Conservation (phyloP, 2,888 invertebrate genomes). For the Lepetodrilus schrolli region DNA sequence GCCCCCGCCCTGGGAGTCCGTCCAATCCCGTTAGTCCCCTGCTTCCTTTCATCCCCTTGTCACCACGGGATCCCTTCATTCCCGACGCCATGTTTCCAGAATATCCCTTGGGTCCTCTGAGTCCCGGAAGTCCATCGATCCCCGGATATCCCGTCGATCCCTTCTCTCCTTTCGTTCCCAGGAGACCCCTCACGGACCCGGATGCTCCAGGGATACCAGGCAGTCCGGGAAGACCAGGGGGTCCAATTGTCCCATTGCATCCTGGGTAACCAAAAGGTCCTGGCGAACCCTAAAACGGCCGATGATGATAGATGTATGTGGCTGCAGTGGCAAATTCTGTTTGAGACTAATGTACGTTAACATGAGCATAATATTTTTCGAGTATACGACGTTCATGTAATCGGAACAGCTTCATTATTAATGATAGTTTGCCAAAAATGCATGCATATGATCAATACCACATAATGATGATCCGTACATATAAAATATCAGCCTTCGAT, state of each 20-base stretch:
- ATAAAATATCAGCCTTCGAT: no score
- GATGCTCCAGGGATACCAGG: slow-evolving; percentile 6
- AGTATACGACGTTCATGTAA: no score
- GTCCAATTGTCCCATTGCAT: neutral
- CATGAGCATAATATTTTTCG: no score
- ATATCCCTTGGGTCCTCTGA: slow-evolving; percentile 22
- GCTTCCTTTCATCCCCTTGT: slow-evolving; percentile 33
- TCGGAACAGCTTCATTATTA: neutral
- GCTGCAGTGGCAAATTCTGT: no score
- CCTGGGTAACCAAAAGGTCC: slow-evolving; percentile 29
- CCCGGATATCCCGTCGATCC: slow-evolving; percentile 26
- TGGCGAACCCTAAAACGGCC: neutral
- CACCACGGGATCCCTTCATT: slow-evolving; percentile 16
- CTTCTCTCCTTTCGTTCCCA: neutral
- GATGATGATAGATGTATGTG: no score
- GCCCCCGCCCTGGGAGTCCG: slow-evolving; percentile 48
- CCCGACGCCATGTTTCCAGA: neutral
- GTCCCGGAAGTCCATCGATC: slow-evolving; percentile 2
- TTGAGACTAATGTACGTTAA: no score
- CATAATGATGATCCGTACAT: no score
- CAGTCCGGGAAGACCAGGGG: neutral
- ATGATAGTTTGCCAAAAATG: neutral
- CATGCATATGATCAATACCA: no score
- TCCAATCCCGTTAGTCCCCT: slow-evolving; percentile 48
- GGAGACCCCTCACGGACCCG: neutral